Conservation (phyloP, 2,888 invertebrate genomes). For the Protodeltote pygarga region DNA sequence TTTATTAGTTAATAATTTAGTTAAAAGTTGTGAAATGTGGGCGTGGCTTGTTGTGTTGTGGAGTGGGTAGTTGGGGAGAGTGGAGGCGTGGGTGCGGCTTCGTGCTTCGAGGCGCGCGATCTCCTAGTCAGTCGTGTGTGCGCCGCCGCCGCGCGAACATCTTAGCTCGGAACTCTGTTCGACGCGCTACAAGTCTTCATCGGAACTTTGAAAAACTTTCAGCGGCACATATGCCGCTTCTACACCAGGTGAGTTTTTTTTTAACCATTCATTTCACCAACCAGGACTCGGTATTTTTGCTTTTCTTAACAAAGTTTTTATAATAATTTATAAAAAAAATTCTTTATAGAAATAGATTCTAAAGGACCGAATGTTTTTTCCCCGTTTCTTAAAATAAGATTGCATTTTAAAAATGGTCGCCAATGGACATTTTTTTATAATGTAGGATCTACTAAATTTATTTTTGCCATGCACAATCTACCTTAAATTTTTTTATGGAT, state of each 20-base stretch:
- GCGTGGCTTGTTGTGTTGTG: constrained; percentile 43
- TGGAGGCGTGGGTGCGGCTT: constrained; percentile 66
- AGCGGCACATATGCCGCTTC: constrained; percentile 76
- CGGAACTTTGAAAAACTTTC: constrained; percentile 62
- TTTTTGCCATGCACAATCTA: too few species aligned
- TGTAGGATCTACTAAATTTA: too few species aligned
- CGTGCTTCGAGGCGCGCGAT: constrained; percentile 62
- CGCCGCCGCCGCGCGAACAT: constrained; percentile 66
- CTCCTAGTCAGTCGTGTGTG: constrained; percentile 65
- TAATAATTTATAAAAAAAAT: too few species aligned
- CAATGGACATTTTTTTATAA: too few species aligned
- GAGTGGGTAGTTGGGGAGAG: constrained; percentile 48
- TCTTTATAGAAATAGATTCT: too few species aligned
- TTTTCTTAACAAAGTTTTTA: not conserved
- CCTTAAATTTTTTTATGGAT: too few species aligned
- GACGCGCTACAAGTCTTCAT: constrained; percentile 45
- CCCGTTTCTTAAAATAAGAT: too few species aligned
- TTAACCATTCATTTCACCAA: too few species aligned
- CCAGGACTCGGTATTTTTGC: not conserved
- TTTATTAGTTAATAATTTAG: not conserved
- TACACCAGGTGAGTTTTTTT: constrained; percentile 70
- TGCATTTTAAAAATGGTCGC: too few species aligned
- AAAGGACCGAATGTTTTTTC: too few species aligned
- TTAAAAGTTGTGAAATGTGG: constrained; percentile 45
- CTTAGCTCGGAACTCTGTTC: constrained; percentile 57